Percentiles rank a stretch among this genome's conserved stretches.
Conservation (phyloP, 2,888 invertebrate genomes). For the Smittia aterrima region DNA sequence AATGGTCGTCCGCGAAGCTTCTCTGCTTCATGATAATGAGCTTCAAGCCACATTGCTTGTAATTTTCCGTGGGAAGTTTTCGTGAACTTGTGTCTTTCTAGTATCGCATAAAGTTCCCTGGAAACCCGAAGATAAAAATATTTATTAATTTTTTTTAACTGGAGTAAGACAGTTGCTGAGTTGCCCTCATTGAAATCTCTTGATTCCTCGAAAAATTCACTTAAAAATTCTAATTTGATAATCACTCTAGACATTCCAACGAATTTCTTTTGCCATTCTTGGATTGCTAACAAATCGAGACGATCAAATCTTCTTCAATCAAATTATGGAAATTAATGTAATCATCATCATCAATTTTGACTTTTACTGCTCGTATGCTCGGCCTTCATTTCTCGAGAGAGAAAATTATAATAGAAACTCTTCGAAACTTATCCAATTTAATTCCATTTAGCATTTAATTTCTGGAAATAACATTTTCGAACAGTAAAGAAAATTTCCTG, state of each 20-base stretch:
- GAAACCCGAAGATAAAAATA: not conserved
- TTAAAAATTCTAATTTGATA: no score
- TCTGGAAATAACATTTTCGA: conserved; percentile 24
- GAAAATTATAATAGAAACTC: not conserved
- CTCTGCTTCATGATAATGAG: conserved; percentile 91
- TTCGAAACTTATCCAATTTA: conserved; percentile 13
- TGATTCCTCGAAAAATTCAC: no score
- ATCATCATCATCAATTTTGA: not conserved
- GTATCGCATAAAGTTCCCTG: conserved; percentile 81
- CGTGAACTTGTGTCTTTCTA: conserved; percentile 86
- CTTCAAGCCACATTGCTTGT: conserved; percentile 90
- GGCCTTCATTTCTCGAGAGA: not conserved
- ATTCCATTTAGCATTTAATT: conserved; percentile 37
- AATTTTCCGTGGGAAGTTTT: conserved; percentile 86
- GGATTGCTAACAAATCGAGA: not conserved
- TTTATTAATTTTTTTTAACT: not conserved
- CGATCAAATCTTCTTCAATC: not conserved
- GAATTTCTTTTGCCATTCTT: no score
- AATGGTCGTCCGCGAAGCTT: conserved; percentile 84
- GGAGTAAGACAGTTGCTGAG: not conserved
- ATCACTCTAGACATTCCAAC: no score
- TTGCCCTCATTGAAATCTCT: no score
- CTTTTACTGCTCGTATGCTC: not conserved
- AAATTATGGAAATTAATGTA: conserved; percentile 33
- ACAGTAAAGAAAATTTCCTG: not conserved